Evolutionary conservation across 1,140 invertebrate genomes (phyloP), one percentile per base, ranked within the genome.

Genomic region (Dendroctonus ponderosae): DNA sequence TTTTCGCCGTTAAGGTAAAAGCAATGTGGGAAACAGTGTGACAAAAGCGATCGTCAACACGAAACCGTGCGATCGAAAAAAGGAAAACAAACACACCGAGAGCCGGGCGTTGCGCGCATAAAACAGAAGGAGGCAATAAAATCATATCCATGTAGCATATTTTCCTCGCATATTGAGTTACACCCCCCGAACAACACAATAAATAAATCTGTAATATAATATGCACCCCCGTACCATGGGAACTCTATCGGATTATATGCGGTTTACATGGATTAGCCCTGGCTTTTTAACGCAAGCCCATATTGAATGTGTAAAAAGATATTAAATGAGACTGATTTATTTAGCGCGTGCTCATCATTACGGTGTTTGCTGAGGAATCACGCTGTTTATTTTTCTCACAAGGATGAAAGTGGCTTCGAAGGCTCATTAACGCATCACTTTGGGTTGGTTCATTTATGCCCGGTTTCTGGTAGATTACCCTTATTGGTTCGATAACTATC

Each of bases 281-380:
- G 71, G 64, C 69, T 72, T 71, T 76, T 74, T 74, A 71, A 68
- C 67, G 68, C 67, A 69, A 70, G 70, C 72, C 70, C 73, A 75
- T 75, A 75, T 75, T 75, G 74, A 74, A 75, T 72, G 71, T 74
- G 75, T 76, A 75, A 76, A 66, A 76, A 76, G 73, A 74, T 75
- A 76, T 76, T 76, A 76, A 76, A 76, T 68, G 72, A 39, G 53
- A 60, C 70, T 74, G 73, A 75, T 76, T 76, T 74, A 75, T 75
- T 66, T 62, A 68, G 67, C 72, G 73, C 71, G 75, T 73, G 71
- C 68, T 70, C 68, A 64, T 69, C 70, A 73, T 72, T 72, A 74
- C 68, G 70, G 67, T 75, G 75, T 76, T 76, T 76, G 75, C 72
- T 63, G 67, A 69, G 72, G 75, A 76, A 76, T 76, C 70, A 70